phyloP scores from a whole-genome alignment of 1,140 invertebrate species.

The Bombyx mori region ASM3026992v2 NC_085123.1:6692501-6693000 shows the following conservation, averaged over 20 bases:
- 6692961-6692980: too few relatives aligned
- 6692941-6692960: too few relatives aligned
- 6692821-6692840: too few relatives aligned
- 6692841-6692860: too few relatives aligned
- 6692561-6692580: slow-evolving; percentile 32
- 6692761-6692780: slow-evolving; percentile 15
- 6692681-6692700: slow-evolving; percentile 29
- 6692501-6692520: slow-evolving; percentile 4
- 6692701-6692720: slow-evolving; percentile 31
- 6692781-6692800: slow-evolving; percentile 25
- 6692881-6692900: too few relatives aligned
- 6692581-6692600: slow-evolving; percentile 55
- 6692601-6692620: slow-evolving; percentile 52
- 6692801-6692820: slow-evolving; percentile 8
- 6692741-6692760: slow-evolving; percentile 24
- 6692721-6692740: slow-evolving; percentile 32
- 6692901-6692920: too few relatives aligned
- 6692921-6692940: too few relatives aligned
- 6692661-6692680: slow-evolving; percentile 32
- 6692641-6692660: slow-evolving; percentile 46
- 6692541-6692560: slow-evolving; percentile 14
- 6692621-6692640: slow-evolving; percentile 30
- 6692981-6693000: too few relatives aligned
- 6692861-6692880: too few relatives aligned
- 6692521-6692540: slow-evolving; percentile 15